These are phyloP conservation scores for Bombylius major DNA, from an alignment of 2,888 invertebrate genomes.

Conservation along the genomic window DNA sequence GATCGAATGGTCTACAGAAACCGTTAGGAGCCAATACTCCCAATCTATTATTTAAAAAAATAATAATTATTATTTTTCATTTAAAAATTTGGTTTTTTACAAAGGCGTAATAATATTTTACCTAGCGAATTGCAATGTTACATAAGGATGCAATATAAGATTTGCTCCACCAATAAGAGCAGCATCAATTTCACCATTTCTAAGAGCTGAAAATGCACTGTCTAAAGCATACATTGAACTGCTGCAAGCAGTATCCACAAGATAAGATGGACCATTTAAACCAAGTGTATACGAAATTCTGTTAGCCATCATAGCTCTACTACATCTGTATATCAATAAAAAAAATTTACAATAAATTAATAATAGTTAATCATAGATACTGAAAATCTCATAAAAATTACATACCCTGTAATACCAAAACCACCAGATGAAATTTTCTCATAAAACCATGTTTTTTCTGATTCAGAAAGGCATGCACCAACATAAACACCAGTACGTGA, in stretches of 20 bases:
- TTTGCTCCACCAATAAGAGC: conserved; percentile 84
- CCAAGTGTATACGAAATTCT: conserved; percentile 82
- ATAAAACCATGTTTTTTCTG: conserved; percentile 56
- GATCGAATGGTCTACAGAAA: conserved; percentile 82
- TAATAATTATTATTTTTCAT: not conserved
- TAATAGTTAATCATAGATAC: not conserved
- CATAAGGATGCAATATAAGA: conserved; percentile 74
- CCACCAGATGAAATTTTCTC: conserved; percentile 47
- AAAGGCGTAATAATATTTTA: conserved; percentile 24
- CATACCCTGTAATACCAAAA: conserved; percentile 34
- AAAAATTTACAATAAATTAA: not conserved
- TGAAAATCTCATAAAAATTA: not conserved
- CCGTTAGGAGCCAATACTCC: conserved; percentile 76
- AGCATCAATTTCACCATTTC: conserved; percentile 70
- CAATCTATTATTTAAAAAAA: conserved; percentile 36
- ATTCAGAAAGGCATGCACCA: conserved; percentile 58
- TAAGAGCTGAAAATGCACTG: conserved; percentile 61
- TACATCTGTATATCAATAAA: conserved; percentile 45
- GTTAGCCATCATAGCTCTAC: conserved; percentile 85
- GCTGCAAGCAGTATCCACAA: conserved; percentile 90
- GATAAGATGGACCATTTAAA: conserved; percentile 76
- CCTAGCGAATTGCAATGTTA: conserved; percentile 76
- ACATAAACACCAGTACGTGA: conserved; percentile 60
- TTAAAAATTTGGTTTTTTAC: conserved; percentile 28
- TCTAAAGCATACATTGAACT: conserved; percentile 82